Conservation (phyloP, 2,113 vertebrate species). For the Columbina picui region DNA sequence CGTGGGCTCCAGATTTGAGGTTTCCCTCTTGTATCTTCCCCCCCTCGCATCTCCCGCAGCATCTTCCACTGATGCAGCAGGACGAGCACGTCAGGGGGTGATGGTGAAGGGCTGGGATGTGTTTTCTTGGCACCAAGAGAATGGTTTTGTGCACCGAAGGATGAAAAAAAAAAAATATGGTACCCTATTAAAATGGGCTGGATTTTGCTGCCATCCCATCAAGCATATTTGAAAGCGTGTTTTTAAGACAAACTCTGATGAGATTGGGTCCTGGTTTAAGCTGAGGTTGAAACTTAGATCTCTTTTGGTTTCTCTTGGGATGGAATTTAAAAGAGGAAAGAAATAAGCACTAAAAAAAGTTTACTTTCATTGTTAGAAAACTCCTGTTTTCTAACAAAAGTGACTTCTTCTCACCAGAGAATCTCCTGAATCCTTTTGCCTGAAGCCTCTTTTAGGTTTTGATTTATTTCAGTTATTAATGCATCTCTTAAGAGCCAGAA, state of each 20-base stretch:
- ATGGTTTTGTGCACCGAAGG: background rate
- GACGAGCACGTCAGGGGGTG: background rate
- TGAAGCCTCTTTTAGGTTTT: background rate
- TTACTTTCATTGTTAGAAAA: background rate
- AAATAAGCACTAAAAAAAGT: background rate
- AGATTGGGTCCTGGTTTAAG: background rate
- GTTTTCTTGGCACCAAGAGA: background rate
- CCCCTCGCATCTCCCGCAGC: no score
- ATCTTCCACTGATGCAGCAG: background rate
- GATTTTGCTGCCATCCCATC: background rate
- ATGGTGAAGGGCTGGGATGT: background rate
- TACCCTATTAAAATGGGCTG: background rate
- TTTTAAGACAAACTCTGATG: background rate
- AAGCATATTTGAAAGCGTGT: background rate
- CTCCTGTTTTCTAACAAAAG: background rate
- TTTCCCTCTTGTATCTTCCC: background rate
- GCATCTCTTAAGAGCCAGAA: background rate
- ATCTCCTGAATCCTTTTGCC: background rate
- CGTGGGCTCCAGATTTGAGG: fast-evolving
- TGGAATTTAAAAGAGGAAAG: background rate
- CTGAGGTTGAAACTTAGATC: background rate
- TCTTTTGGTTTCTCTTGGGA: background rate
- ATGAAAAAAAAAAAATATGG: fast-evolving
- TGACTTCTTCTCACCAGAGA: background rate
- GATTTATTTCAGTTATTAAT: background rate